Base-by-base conservation (phyloP, 1,140 invertebrate genomes). In the Paracyclopina nana region DNA sequence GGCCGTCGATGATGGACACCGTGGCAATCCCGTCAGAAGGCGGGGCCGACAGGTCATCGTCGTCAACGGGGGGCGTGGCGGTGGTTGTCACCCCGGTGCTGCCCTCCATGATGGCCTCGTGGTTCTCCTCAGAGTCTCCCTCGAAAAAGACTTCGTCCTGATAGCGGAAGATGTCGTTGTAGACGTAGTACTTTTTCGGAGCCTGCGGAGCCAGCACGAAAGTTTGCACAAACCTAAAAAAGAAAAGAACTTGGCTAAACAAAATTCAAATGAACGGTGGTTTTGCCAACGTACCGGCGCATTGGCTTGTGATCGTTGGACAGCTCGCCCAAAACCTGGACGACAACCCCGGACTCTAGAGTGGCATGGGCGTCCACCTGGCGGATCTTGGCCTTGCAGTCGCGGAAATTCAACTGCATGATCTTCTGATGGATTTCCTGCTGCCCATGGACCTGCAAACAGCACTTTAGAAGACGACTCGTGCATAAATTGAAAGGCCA, bases 121-220 rank as follows among this genome's bases (percentile, higher is more conserved):
- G 14, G 4, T 53, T 48, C 24, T 53, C 50, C 28, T 55, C 14
- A 2, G 34, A 38, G 8, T 38, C 53, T 25, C 53, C 55, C 34
- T 49, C 53, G 12, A 40, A 41, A 26, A 26, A 50, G 24, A 51
- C 53, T 16, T 53, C 55, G 1, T 40, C 83, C 72, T 95, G 90
- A 63, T 96, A 97, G 48, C 90, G 80, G 67, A 97, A 97, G 61
- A 97, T 95, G 66, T 96, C 90, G 68, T 96, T 97, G 62, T 90
- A 85, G 16, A 96, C 90, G 62, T 95, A 96, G 68, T 91, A 96
- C 67, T 91, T 88, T 69, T 90, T 92, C 20, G 87, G 85, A 41
- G 81, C 80, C 68, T 92, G 86, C 29, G 83, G 81, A 42, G 83
- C 88, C 60, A 97, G 65, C 11, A 97, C 87, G 70, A 96, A 96